Evolutionary conservation across 2,113 vertebrate genomes (phyloP).

Genomic region (Leptobrachium ailaonicum): DNA sequence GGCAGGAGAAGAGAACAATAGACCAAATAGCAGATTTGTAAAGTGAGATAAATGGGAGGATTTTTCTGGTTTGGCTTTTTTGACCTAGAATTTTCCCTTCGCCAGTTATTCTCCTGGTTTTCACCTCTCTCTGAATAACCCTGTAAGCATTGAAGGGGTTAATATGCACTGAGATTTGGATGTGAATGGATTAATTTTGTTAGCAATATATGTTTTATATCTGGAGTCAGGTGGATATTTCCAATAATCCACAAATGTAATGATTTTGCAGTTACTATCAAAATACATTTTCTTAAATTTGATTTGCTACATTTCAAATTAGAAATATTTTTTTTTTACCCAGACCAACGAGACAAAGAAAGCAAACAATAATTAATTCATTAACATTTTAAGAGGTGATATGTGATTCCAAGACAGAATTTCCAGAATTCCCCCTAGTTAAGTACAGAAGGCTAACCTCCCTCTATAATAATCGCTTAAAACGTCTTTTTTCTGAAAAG

Average conservation of each 20-base stretch:
- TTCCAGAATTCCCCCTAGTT: background rate
- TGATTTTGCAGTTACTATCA: background rate
- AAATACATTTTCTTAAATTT: background rate
- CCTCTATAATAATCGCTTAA: constrained; percentile 63
- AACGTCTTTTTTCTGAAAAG: constrained; percentile 63
- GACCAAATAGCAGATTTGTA: too few species aligned
- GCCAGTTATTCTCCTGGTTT: too few species aligned
- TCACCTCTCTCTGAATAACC: too few species aligned
- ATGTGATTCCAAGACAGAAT: constrained; percentile 33
- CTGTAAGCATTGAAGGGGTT: too few species aligned
- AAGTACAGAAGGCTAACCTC: constrained; percentile 3
- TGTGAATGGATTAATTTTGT: too few species aligned
- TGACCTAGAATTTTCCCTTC: too few species aligned
- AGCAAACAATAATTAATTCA: constrained; percentile 5
- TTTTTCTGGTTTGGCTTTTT: too few species aligned
- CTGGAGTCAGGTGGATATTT: background rate
- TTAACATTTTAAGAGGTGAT: constrained; percentile 31
- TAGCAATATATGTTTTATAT: background rate
- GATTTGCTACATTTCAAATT: constrained; percentile 5
- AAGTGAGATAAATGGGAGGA: too few species aligned
- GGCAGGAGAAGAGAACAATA: too few species aligned
- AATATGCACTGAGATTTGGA: too few species aligned
- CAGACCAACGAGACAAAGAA: background rate
- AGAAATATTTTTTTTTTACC: background rate
- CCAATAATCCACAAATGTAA: constrained; percentile 21